A percentile compares a stretch with the other conserved stretches of the same genome.
These are phyloP conservation scores for Lamellibrachia luymesi DNA, from an alignment of 1,140 invertebrate species.

Conservation along the genomic window DNA sequence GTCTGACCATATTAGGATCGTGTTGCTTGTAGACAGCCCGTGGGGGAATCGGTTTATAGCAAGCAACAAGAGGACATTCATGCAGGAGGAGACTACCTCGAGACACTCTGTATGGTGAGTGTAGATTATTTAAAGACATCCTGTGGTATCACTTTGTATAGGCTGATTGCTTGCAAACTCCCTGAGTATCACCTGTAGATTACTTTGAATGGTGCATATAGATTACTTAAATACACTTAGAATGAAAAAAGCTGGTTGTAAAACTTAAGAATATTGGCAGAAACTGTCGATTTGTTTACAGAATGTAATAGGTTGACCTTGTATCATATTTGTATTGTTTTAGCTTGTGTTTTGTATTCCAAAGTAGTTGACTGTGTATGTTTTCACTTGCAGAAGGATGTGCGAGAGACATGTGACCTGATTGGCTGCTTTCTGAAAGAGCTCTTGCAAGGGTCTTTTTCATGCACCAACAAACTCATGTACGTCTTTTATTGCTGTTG, in stretches of 20 bases:
- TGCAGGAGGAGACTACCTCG: neutral
- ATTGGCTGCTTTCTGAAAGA: conserved; percentile 31
- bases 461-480: conserved; percentile 33
- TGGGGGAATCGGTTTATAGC: neutral
- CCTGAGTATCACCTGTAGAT: no score
- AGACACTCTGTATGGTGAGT: neutral
- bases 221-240: no score
- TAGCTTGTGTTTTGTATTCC: no score
- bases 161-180: no score
- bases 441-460: conserved; percentile 32
- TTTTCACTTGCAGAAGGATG: conserved; percentile 28
- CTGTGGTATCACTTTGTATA: no score
- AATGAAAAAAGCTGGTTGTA: no score
- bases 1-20: no score
- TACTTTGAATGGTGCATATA: no score
- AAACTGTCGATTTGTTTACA: no score
- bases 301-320: no score
- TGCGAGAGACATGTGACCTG: conserved; percentile 31
- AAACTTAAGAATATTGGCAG: no score
- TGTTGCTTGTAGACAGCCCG: neutral
- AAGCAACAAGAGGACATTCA: neutral
- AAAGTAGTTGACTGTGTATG: neutral
- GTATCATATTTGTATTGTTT: no score
- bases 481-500: conserved; percentile 20
- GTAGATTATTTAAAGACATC: neutral